Evolutionary conservation across 2,888 invertebrate genomes (phyloP).

Genomic region (Apodemia mormo): DNA sequence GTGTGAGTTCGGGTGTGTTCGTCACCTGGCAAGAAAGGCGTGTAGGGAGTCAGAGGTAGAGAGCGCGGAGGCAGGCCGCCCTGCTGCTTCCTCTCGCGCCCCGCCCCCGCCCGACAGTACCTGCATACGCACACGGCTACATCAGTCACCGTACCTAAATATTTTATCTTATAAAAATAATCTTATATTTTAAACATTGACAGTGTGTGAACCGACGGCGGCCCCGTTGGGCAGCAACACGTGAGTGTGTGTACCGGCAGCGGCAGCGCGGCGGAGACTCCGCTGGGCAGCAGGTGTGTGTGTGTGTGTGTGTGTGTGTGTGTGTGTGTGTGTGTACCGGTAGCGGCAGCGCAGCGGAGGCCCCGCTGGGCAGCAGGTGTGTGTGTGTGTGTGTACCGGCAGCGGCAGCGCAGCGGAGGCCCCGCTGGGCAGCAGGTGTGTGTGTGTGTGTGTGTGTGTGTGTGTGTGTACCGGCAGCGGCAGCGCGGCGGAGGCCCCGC

Average conservation of each 20-base stretch:
- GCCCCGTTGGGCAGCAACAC: too few species aligned
- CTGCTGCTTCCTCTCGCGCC: conserved; percentile 72
- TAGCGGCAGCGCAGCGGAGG: conserved; percentile 87
- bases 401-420: conserved; percentile 88
- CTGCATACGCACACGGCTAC: too few species aligned
- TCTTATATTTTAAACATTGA: too few species aligned
- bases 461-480: conserved; percentile 84
- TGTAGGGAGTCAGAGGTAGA: conserved; percentile 78
- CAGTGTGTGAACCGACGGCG: too few species aligned
- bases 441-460: too few species aligned
- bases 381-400: conserved; percentile 81
- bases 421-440: conserved; percentile 93
- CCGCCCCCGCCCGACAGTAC: conserved; percentile 42
- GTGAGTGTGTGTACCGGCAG: conserved; percentile 82
- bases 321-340: conserved; percentile 82
- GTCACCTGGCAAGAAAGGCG: conserved; percentile 85
- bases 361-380: conserved; percentile 93
- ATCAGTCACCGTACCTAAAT: too few species aligned
- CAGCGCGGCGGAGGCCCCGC: conserved; percentile 89
- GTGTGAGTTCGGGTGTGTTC: background rate
- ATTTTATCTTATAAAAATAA: too few species aligned
- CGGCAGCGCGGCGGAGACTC: conserved; percentile 88
- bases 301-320: too few species aligned
- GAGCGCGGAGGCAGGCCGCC: conserved; percentile 75
- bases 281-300: conserved; percentile 93